Base-by-base conservation (phyloP, 2,113 vertebrate genomes). In the Leptodactylus fuscus region DNA sequence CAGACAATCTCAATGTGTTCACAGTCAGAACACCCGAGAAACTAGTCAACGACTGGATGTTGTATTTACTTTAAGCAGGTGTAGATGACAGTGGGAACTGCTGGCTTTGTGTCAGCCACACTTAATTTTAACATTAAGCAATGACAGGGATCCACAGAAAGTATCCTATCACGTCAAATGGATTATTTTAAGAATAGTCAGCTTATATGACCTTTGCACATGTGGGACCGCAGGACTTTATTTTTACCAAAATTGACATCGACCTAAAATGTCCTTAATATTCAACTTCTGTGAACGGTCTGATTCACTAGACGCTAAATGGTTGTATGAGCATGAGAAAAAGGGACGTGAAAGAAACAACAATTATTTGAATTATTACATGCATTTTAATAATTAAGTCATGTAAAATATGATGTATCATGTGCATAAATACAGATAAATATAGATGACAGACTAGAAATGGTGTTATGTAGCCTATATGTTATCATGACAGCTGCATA, bases 21-120 rank as follows among this genome's bases (percentile, higher is more conserved):
- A 41, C 22, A 55, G 29, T 82, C 46, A 71, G 34, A 46, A 73
- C 44, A 71, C 70, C 34, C 32, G 36, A 82, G 81, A 53, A 55
- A 20, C n/a, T 51, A 71, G 53, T 80, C 53, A 62, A 51, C 15
- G 53, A 60, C 36, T 24, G 22, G 22, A 24, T 44, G 12, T 60
- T 44, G 53, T 27, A 27, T 44, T 80, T 44, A 27, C 53, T 44
- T 62, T 62, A 44, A 27, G n/a, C 34, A 60, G 53, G 53, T 80
- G 77, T 80, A 62, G 36, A 62, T 44, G 77, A 13, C 53, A 27
- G 13, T 41, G 53, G n/a, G 55, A 80, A 55, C 5, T 38, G 36
- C 53, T 27, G 76, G 22, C 5, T 18, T 79, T 24, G 2, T 79
- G 76, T 60, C 76, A 58, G 51, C 22, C 34, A 41, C 34, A n/a